Evolutionary conservation across 30 jellyfish, hydroid and myxozoan genomes (phyloP).

Genomic region (Sanderia malayensis): DNA sequence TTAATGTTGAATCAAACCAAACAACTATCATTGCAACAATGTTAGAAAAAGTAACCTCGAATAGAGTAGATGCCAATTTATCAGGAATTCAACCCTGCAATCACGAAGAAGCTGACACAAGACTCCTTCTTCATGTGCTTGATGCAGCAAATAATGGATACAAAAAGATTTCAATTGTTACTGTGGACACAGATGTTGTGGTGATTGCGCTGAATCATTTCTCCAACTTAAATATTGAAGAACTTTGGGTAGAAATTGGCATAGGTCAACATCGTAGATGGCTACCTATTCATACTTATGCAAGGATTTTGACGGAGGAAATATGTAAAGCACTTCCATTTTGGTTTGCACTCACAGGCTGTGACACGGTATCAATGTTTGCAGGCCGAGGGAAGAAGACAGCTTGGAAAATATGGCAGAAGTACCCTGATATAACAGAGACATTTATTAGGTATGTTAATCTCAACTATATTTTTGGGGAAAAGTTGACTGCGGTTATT

Average conservation of each 20-base stretch:
- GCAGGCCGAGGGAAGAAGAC: slow-evolving; percentile 23
- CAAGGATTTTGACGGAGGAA: not conserved
- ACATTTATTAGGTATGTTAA: slow-evolving; percentile 14
- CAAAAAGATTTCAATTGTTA: not conserved
- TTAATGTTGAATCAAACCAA: not conserved
- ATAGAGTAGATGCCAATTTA: not conserved
- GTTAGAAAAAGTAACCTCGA: not conserved
- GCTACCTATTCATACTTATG: slow-evolving; percentile 27
- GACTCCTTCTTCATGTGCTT: not conserved
- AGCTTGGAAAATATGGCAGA: slow-evolving; percentile 23
- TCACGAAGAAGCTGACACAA: slow-evolving; percentile 33
- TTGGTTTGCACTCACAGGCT: slow-evolving; percentile 33
- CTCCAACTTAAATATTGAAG: not conserved
- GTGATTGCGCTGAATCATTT: slow-evolving; percentile 6
- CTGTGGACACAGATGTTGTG: slow-evolving; percentile 42
- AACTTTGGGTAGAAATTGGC: slow-evolving; percentile 26
- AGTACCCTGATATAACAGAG: slow-evolving; percentile 25
- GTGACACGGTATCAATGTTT: slow-evolving; percentile 43
- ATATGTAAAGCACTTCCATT: slow-evolving; percentile 23
- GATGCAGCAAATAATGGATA: slow-evolving; percentile 14
- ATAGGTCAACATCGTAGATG: not conserved
- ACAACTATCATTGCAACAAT: not conserved
- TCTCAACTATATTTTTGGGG: not conserved
- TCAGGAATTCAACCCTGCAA: not conserved
- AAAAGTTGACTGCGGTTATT: not conserved